Base-by-base conservation (phyloP, 2,888 invertebrate genomes). In the Vesta saturnalis region DNA sequence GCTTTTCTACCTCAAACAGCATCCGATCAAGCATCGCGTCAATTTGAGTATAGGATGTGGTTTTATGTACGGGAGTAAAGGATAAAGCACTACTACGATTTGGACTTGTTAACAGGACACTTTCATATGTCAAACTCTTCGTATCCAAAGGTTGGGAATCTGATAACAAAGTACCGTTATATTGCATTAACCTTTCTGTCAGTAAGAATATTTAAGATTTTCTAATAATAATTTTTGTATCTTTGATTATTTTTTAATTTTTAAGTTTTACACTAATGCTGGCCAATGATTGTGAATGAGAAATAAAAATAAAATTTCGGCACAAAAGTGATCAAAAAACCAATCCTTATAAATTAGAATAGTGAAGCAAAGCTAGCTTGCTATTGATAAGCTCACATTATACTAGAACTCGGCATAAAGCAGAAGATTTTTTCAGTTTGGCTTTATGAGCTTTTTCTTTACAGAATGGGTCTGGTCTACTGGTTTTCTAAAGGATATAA, bases 11-110 rank as follows among this genome's bases (percentile, higher is more conserved):
- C 77, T 85, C 83, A n/a, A 75, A 74, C 19, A 85, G 74, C 82
- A 85, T 85, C 62, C 80, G 79, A 60, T 85, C 84, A 35, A 85
- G 74, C 77, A 85, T 82, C 4, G 78, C 81, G 64, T 85, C 84
- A 43, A 85, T 83, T 76, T 85, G 80, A 54, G 80, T 79, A 64
- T 84, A 84, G 18, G 83, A 83, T n/a, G 76, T 76, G 43, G 74
- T 75, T 72, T 78, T 77, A 57, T 74, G 73, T 4, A 62, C 21
- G 54, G 55, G 19, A n/a, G 60, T 22, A 35, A 23, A 64, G 60
- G 68, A 66, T 62, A 56, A 61, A 30, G 60, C 64, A 68, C 71
- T 74, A 80, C 78, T 79, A 77, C 78, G 76, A 78, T 78, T 78
- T 66, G 79, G 70, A 54, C 66, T 72, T 63, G 73, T 72, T 72